A percentile compares a stretch with the other conserved stretches of the same genome.
Evolutionary conservation across 2,113 vertebrate genomes (phyloP).

Genomic region (Pipa parva): DNA sequence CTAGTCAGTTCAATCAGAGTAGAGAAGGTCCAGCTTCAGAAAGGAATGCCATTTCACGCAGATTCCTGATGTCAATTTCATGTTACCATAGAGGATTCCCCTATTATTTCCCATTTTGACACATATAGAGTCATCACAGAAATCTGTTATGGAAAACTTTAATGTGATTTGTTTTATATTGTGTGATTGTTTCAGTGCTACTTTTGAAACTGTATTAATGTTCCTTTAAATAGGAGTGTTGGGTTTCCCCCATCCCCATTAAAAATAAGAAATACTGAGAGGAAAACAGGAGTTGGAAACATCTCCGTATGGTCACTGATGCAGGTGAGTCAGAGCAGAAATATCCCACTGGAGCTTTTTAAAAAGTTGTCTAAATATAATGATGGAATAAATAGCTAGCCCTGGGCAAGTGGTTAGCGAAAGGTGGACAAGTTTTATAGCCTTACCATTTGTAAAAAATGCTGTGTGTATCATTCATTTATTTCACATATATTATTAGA

Average conservation of each 20-base stretch:
- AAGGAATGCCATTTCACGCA: no score
- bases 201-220: no score
- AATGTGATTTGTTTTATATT: no score
- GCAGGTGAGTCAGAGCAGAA: slow-evolving; percentile 23
- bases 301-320: not conserved
- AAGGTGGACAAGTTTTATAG: slow-evolving; percentile 38
- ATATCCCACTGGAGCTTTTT: slow-evolving; percentile 14
- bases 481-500: slow-evolving; percentile 35
- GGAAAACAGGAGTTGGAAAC: not conserved
- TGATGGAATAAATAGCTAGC: slow-evolving; percentile 14
- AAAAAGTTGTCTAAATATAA: slow-evolving; percentile 33
- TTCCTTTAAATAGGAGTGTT: not conserved
- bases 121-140: no score
- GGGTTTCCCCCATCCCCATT: not conserved
- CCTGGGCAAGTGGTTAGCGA: slow-evolving; percentile 22
- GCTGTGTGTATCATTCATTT: slow-evolving; percentile 16
- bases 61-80: no score
- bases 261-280: not conserved
- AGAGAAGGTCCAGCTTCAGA: no score
- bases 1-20: no score
- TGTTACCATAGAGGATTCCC: no score
- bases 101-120: no score
- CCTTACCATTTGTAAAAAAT: slow-evolving; percentile 21
- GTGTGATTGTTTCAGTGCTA: no score
- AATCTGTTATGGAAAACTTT: no score